phyloP scores from a whole-genome alignment of 2,888 invertebrate genomes.

The Synergus laeviventris region DNA sequence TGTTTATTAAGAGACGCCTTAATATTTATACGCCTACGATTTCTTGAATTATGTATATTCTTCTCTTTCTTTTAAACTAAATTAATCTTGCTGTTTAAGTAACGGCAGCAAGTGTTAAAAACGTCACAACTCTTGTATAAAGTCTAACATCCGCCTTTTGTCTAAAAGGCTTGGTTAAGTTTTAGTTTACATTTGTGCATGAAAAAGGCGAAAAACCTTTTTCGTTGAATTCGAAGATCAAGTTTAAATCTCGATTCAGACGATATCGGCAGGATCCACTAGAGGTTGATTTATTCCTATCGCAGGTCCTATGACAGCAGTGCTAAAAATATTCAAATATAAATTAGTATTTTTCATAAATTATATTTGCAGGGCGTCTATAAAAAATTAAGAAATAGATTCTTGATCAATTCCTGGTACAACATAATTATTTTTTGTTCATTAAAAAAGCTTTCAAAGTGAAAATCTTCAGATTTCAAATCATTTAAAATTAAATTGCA shows the following conservation, averaged over 20 bases:
- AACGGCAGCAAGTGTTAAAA: conserved; percentile 11
- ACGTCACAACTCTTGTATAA: conserved; percentile 15
- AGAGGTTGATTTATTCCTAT: conserved; percentile 71
- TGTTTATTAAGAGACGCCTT: not conserved
- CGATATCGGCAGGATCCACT: conserved; percentile 61
- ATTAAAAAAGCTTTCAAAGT: not conserved
- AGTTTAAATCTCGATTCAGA: conserved; percentile 42
- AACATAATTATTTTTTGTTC: conserved; percentile 21
- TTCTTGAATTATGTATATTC: not conserved
- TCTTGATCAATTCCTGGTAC: not conserved
- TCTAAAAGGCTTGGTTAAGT: conserved; percentile 5
- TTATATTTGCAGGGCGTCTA: not conserved
- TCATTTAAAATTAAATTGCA: not conserved
- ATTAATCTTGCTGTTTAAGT: conserved; percentile 10
- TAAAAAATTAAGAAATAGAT: no score
- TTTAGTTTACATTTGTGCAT: conserved; percentile 29
- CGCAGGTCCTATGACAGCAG: conserved; percentile 73
- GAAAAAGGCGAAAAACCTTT: not conserved
- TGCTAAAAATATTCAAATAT: conserved; percentile 65
- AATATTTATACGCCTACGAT: not conserved
- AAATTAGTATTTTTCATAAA: conserved; percentile 47
- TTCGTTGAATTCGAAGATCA: not conserved
- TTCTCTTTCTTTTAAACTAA: not conserved
- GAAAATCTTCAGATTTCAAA: no score
- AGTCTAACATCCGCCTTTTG: not conserved